These are phyloP conservation scores for Capreolus pygargus DNA, from an alignment of 2,113 vertebrate genomes.

Conservation along the genomic window DNA sequence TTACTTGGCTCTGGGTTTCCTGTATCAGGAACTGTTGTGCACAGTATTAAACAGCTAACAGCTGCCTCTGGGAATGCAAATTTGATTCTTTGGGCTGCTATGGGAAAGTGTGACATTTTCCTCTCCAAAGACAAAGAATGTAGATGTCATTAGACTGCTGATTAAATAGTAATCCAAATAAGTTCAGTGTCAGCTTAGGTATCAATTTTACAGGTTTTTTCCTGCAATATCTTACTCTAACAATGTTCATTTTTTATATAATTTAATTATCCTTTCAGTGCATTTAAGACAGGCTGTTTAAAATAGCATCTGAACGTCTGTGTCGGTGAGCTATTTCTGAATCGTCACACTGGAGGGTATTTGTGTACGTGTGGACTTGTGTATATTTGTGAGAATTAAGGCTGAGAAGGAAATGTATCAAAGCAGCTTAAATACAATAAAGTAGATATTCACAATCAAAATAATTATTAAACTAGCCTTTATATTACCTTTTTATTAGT, in stretches of 20 bases:
- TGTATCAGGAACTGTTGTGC: not conserved
- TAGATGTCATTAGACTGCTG: not conserved
- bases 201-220: not conserved
- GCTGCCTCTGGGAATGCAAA: not conserved
- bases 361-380: not conserved
- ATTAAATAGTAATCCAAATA: not conserved
- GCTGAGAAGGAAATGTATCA: not conserved
- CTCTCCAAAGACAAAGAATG: not conserved
- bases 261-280: not conserved
- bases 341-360: not conserved
- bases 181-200: not conserved
- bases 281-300: conserved; percentile 15
- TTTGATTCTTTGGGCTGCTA: not conserved
- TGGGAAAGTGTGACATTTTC: not conserved
- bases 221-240: not conserved
- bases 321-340: not conserved
- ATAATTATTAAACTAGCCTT: not conserved
- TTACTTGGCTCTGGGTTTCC: not conserved
- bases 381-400: not conserved
- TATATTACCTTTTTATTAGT: not conserved
- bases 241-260: not conserved
- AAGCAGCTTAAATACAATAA: not conserved
- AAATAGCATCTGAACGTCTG: not conserved
- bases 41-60: not conserved
- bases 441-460: not conserved